phyloP scores from a whole-genome alignment of 2,113 vertebrate species.

The Tachysurus vachellii region DNA sequence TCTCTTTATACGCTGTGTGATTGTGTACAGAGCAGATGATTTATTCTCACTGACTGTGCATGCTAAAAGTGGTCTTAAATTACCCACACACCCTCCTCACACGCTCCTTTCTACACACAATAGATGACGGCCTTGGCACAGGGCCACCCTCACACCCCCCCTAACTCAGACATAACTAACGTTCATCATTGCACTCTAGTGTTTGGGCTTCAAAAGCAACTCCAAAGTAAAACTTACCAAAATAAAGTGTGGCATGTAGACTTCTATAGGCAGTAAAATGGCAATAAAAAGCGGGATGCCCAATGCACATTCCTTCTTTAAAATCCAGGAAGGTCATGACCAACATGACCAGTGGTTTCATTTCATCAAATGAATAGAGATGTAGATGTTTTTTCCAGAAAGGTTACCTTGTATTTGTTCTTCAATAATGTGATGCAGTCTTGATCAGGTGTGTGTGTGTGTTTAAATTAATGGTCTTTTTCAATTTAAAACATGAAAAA shows the following conservation, averaged over 20 bases:
- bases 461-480: too few species aligned
- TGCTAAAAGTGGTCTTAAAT: conserved; percentile 56
- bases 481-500: too few species aligned
- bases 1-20: conserved; percentile 16
- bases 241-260: background rate
- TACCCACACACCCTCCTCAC: conserved; percentile 44
- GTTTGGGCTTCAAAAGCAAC: background rate
- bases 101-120: conserved; percentile 51
- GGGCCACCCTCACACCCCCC: conserved; percentile 36
- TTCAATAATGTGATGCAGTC: background rate
- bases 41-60: conserved; percentile 53
- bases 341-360: background rate
- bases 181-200: conserved; percentile 12
- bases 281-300: background rate
- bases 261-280: background rate
- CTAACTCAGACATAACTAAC: conserved; percentile 29
- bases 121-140: conserved; percentile 39
- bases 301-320: background rate
- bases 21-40: conserved; percentile 49
- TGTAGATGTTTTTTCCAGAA: background rate
- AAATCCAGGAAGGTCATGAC: background rate
- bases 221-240: background rate
- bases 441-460: too few species aligned
- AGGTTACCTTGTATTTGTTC: background rate
- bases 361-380: background rate